Evolutionary conservation across 2,888 invertebrate species (phyloP).

Genomic region (Netelia fuscicornis): DNA sequence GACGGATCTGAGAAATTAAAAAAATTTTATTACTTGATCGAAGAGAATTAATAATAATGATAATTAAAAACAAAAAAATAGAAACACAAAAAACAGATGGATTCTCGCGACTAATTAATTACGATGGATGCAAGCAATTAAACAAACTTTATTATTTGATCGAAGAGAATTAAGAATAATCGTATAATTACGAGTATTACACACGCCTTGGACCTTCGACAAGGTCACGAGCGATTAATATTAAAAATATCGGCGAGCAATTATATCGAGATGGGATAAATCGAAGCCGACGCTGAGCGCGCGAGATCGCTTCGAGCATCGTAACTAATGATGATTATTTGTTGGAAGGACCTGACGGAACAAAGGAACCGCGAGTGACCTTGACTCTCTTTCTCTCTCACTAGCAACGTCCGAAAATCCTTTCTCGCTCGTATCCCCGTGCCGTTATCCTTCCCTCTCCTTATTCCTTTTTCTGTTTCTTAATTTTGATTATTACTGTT

Average conservation of each 20-base stretch:
- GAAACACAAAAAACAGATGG: too few species aligned
- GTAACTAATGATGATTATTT: constrained; percentile 52
- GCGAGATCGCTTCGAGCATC: constrained; percentile 1
- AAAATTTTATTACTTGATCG: too few species aligned
- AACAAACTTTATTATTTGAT: too few species aligned
- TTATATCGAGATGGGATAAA: constrained; percentile 27
- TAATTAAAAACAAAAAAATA: too few species aligned
- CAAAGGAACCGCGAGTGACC: constrained; percentile 44
- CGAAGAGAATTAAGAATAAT: background rate
- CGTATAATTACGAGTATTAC: background rate
- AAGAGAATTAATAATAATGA: background rate
- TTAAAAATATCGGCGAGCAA: constrained; percentile 7
- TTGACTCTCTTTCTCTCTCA: constrained; percentile 7
- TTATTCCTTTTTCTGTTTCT: constrained; percentile 18
- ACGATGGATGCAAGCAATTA: too few species aligned
- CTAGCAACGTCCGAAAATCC: constrained; percentile 10
- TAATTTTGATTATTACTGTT: background rate
- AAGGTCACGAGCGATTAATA: background rate
- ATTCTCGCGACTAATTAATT: too few species aligned
- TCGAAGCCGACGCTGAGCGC: background rate
- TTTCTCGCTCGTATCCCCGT: constrained; percentile 14
- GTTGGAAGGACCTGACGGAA: constrained; percentile 20
- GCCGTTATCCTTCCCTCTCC: background rate
- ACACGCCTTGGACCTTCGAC: too few species aligned
- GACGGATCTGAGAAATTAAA: too few species aligned